phyloP scores from a whole-genome alignment of 1,140 invertebrate genomes.

The Odontomachus brunneus region DNA sequence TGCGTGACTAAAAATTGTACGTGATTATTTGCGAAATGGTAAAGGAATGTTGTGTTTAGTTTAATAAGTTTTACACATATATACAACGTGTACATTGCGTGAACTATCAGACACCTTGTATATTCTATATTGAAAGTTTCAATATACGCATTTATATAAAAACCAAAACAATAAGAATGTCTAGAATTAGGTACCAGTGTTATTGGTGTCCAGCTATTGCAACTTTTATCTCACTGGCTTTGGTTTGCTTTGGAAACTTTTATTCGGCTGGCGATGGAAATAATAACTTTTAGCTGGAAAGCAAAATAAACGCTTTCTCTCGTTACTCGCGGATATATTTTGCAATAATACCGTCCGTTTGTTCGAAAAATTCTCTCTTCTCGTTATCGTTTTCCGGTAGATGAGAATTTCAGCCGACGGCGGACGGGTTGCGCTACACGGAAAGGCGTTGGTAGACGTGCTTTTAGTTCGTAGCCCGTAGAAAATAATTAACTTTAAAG shows the following conservation, averaged over 20 bases:
- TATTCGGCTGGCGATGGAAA: background rate
- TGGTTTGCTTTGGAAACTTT: background rate
- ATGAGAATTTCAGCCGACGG: background rate
- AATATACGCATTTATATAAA: too few species aligned
- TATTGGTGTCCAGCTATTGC: too few species aligned
- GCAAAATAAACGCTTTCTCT: background rate
- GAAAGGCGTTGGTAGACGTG: background rate
- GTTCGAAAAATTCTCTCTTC: background rate
- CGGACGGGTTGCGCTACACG: background rate
- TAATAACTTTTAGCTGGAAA: background rate
- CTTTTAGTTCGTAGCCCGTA: slow-evolving; percentile 5
- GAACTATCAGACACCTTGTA: too few species aligned
- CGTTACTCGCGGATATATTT: background rate
- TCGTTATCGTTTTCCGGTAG: background rate
- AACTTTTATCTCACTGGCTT: too few species aligned
- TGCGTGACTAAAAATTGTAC: too few species aligned
- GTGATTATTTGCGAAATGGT: too few species aligned
- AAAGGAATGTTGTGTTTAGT: too few species aligned
- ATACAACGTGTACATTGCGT: too few species aligned
- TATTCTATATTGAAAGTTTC: too few species aligned
- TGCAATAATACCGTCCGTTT: background rate
- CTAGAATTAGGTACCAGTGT: too few species aligned
- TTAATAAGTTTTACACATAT: too few species aligned
- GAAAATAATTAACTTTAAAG: slow-evolving; percentile 44
- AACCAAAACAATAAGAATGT: too few species aligned